Evolutionary conservation across 2,797 vertebrate species (phyloP), one percentile per base, ranked within the genome.

Genomic region (Cyclura pinguis): DNA sequence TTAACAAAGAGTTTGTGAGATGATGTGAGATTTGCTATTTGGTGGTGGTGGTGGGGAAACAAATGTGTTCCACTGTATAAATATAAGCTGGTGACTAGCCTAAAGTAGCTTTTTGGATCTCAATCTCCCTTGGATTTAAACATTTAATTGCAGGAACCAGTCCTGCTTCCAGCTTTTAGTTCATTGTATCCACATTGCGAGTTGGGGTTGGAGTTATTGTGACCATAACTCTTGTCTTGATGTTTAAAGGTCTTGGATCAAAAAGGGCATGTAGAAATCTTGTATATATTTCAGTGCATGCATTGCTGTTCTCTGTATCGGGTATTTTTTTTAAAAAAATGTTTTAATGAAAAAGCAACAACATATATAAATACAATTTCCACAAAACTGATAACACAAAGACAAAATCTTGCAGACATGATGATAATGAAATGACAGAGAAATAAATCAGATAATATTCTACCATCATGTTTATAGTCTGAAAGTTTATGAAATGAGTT

Each of bases 141-240:
- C 47, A 24, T 62, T 67, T 77, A 74, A 84, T 84, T 84, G 57
- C 42, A 89, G 52, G 27, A 74, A 88, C 57, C 14, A n/a, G 12
- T 18, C 22, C 2, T 55, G n/a, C 38, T 72, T 88, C 72, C 47
- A 55, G 62, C 22, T 32, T 64, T 84, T 74, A 47, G 2, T 62
- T 83, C 55, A 59, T 73, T 83, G 29, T 62, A 42, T n/a, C 32
- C 27, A 8, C 57, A 52, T 62, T 16, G 16, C 14, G 50, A 69
- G 20, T 27, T 57, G 38, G 16, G 16, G 12, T n/a, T 29, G 32
- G 27, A 22, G 35, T 64, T 42, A 62, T 47, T 50, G 38, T 73
- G 35, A 24, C 52, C 69, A 32, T 64, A 59, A 27, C 73, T 50
- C 12, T 84, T 64, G 42, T 77, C 42, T 9, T 62, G 57, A 64